A percentile compares a stretch with the other conserved stretches of the same genome.
Conservation (phyloP, 2,888 invertebrate genomes). For the Zaprionus obscuricornis region DNA sequence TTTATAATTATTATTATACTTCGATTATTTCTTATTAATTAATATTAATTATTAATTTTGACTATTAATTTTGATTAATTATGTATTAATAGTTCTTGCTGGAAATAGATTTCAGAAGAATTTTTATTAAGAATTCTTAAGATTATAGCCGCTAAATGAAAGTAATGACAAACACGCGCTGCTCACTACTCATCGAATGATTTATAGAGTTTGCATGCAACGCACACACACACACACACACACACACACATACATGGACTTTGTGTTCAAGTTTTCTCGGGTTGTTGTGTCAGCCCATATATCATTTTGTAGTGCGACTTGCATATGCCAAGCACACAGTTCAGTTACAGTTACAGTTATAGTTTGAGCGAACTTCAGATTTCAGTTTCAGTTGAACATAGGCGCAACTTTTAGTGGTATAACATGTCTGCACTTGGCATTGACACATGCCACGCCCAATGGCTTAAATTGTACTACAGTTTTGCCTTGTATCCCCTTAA, state of each 20-base stretch:
- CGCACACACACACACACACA: no score
- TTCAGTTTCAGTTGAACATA: no score
- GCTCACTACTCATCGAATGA: slow-evolving; percentile 31
- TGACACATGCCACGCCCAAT: slow-evolving; percentile 63
- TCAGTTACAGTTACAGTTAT: no score
- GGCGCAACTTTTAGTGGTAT: slow-evolving; percentile 32
- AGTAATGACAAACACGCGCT: slow-evolving; percentile 27
- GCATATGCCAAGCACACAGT: slow-evolving; percentile 40
- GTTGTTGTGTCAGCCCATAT: slow-evolving; percentile 38
- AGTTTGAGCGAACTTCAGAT: no score
- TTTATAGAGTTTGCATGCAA: slow-evolving; percentile 39
- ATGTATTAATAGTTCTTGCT: no score
- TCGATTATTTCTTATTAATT: no score
- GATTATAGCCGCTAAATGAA: slow-evolving; percentile 1
- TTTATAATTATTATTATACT: no score
- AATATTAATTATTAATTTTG: no score
- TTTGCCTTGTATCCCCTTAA: slow-evolving; percentile 12
- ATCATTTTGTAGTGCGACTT: slow-evolving; percentile 48
- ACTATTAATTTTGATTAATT: no score
- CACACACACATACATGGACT: slow-evolving; percentile 28
- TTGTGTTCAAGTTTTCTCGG: slow-evolving; percentile 27
- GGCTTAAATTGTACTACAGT: slow-evolving; percentile 15
- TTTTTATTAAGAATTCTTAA: slow-evolving; percentile 7
- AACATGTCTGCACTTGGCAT: slow-evolving; percentile 57
- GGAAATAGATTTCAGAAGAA: background rate